Base-by-base conservation (phyloP, 1,140 invertebrate species). In the Pteromalus puparum region DNA sequence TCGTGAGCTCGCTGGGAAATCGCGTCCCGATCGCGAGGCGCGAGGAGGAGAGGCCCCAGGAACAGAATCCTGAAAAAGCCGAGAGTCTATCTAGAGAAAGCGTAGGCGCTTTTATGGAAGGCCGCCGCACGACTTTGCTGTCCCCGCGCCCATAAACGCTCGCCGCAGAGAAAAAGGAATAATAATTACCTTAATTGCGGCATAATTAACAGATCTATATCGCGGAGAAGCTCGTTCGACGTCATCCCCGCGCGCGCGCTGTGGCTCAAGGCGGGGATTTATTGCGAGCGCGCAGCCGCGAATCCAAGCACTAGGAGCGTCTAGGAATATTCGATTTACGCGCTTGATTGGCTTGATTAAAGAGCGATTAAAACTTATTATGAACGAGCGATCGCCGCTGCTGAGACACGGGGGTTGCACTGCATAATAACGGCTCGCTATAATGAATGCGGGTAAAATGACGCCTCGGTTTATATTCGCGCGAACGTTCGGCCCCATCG, bases 151-250 rank as follows among this genome's bases (percentile, higher is more conserved):
- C 48, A 42, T 75, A 46, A 76, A 28, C 75, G 67, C 24, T n/a
- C n/a, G 30, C 10, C 30, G 82, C 61, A 77, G 61, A 34, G 48
- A 70, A 77, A n/a, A 18, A 65, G 53, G 82, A 79, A 84, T 84
- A 85, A 85, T 85, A 85, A 85, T 85, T 85, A 81, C 84, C 84
- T 85, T 85, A 85, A 85, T 85, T 85, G 78, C 84, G 48, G 72
- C 84, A 85, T 76, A 81, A 81, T 85, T 81, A 81, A 76, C 84
- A 85, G 84, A 85, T 85, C 84, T 81, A 79, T 85, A 85, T 85
- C 84, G 24, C 53, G n/a, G 26, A 73, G 46, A 77, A 53, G 72
- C 81, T 82, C 73, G 67, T 77, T 74, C 81, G 80, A 74, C 80
- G 46, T 72, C 76, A n/a, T 48, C 78, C 72, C 34, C 24, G 5